Evolutionary conservation across 1,140 invertebrate species (phyloP).

Genomic region (Pogonomyrmex californicus): DNA sequence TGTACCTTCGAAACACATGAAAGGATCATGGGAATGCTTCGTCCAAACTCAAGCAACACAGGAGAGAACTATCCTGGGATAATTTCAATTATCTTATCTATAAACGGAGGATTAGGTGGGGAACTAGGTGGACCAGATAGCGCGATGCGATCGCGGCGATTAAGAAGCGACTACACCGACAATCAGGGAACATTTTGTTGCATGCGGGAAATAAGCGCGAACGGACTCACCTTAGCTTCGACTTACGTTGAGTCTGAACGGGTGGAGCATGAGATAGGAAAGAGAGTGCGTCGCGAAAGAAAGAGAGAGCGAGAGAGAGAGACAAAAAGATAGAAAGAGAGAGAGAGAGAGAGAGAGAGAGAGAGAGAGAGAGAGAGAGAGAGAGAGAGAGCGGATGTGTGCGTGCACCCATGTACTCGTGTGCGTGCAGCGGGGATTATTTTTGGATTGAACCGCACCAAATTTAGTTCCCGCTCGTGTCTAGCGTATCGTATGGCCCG

Average conservation of each 20-base stretch:
- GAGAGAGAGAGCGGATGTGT: conserved; percentile 63
- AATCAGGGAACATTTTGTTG: conserved; percentile 13
- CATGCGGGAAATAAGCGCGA: conserved; percentile 46
- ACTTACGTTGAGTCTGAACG: conserved; percentile 71
- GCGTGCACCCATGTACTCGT: neutral
- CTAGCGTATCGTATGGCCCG: conserved; percentile 83
- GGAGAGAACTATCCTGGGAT: neutral
- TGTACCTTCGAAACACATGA: neutral
- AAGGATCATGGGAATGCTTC: neutral
- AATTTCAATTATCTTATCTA: neutral
- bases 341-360: too few species aligned
- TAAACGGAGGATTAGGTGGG: too few species aligned
- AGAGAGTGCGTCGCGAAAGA: conserved; percentile 1
- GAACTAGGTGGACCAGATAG: too few species aligned
- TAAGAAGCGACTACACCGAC: neutral
- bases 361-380: too few species aligned
- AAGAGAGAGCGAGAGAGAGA: too few species aligned
- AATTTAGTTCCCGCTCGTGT: conserved; percentile 84
- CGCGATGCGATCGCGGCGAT: neutral
- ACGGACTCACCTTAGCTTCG: conserved; percentile 75
- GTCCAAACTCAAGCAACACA: neutral
- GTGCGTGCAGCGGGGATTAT: conserved; percentile 76
- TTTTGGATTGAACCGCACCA: conserved; percentile 84
- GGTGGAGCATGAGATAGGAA: conserved; percentile 61
- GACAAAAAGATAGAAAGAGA: too few species aligned